phyloP scores from a whole-genome alignment of 2,888 invertebrate genomes.

The Coleophora deauratella region DNA sequence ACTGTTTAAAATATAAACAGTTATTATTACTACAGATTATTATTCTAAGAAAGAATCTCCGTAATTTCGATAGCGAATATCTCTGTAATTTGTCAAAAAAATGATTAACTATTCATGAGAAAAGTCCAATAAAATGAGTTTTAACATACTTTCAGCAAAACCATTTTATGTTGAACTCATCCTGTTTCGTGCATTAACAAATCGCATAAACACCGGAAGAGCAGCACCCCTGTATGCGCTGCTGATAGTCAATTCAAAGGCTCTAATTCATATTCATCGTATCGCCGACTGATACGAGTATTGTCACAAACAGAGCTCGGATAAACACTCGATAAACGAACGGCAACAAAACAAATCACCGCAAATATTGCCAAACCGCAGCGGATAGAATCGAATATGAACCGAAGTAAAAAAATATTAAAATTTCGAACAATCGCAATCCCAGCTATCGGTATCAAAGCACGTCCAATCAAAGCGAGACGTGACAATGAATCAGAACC shows the following conservation, averaged over 20 bases:
- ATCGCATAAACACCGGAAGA: too few relatives aligned
- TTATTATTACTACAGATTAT: too few relatives aligned
- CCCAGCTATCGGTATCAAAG: conserved; percentile 69
- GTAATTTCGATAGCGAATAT: too few relatives aligned
- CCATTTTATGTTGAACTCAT: too few relatives aligned
- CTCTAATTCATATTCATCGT: conserved; percentile 6
- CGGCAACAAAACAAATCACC: conserved; percentile 49
- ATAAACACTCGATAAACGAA: conserved; percentile 38
- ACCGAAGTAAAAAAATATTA: conserved; percentile 58
- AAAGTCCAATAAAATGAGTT: too few relatives aligned
- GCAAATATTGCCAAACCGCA: conserved; percentile 61
- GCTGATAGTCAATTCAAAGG: conserved; percentile 2
- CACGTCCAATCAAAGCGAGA: conserved; percentile 72
- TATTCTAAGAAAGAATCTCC: too few relatives aligned
- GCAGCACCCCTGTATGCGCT: too few relatives aligned
- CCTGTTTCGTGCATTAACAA: too few relatives aligned
- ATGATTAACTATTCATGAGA: too few relatives aligned
- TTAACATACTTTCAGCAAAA: too few relatives aligned
- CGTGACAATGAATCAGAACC: conserved; percentile 70
- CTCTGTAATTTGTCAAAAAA: too few relatives aligned
- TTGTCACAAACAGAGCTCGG: conserved; percentile 21
- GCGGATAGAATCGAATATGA: conserved; percentile 61
- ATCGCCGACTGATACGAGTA: conserved; percentile 6
- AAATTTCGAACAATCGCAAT: conserved; percentile 63
- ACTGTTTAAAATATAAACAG: too few relatives aligned